A percentile compares a stretch with the other conserved stretches of the same genome.
phyloP scores from a whole-genome alignment of 2,113 vertebrate species.

The Cynocephalus volans region DNA sequence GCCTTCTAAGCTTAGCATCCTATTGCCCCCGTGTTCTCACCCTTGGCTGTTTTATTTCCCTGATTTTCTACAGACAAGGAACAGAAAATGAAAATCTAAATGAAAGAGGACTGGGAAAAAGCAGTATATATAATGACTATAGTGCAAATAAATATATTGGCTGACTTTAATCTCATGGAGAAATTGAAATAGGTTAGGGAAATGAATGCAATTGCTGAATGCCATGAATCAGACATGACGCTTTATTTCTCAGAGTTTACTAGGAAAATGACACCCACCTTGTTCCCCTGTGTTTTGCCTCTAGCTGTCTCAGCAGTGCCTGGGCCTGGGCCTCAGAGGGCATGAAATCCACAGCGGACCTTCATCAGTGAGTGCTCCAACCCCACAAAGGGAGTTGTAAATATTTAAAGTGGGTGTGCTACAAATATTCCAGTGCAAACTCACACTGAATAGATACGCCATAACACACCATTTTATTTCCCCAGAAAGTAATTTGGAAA shows the following conservation, averaged over 20 bases:
- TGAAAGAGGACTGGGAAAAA: neutral
- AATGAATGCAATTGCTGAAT: neutral
- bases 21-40: neutral
- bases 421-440: slow-evolving; percentile 61
- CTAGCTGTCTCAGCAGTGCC: slow-evolving; percentile 90
- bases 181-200: slow-evolving; percentile 34
- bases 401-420: slow-evolving; percentile 42
- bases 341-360: slow-evolving; percentile 93
- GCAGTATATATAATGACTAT: neutral
- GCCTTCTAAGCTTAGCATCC: neutral
- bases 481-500: slow-evolving; percentile 70
- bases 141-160: neutral
- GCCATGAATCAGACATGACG: neutral
- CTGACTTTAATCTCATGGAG: slow-evolving; percentile 38
- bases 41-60: neutral
- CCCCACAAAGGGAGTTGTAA: neutral
- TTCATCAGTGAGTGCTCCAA: slow-evolving; percentile 89
- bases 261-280: neutral
- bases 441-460: slow-evolving; percentile 49
- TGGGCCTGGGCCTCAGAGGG: slow-evolving; percentile 93
- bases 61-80: slow-evolving; percentile 25
- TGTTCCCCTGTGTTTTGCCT: slow-evolving; percentile 48
- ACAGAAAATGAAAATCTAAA: slow-evolving; percentile 57
- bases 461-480: slow-evolving; percentile 55
- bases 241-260: slow-evolving; percentile 16